Conservation (phyloP, 1,140 invertebrate genomes). For the Hypothenemus hampei region DNA sequence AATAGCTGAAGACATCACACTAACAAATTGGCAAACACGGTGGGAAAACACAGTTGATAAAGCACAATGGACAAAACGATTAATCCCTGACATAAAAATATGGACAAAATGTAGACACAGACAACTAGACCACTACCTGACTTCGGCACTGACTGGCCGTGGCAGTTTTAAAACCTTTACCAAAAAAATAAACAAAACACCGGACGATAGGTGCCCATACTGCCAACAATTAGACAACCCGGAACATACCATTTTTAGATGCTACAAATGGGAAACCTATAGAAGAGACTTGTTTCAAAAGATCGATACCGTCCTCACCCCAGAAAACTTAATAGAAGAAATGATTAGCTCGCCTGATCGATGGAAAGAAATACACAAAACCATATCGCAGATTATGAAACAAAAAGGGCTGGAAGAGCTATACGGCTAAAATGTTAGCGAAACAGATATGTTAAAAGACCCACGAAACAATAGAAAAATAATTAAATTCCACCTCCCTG, state of each 20-base stretch:
- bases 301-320: too few relatives aligned
- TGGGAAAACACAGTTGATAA: constrained; percentile 5
- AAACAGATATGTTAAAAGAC: too few relatives aligned
- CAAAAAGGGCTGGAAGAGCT: too few relatives aligned
- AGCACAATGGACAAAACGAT: constrained; percentile 2
- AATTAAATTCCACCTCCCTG: too few relatives aligned
- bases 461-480: too few relatives aligned
- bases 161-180: background rate
- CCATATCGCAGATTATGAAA: too few relatives aligned
- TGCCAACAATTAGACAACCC: background rate
- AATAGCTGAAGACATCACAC: background rate
- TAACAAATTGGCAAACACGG: constrained; percentile 8
- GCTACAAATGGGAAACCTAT: background rate
- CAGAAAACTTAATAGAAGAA: too few relatives aligned
- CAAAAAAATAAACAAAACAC: background rate
- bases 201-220: background rate
- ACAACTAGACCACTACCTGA: background rate
- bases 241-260: background rate
- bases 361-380: too few relatives aligned
- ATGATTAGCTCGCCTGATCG: too few relatives aligned
- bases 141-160: background rate
- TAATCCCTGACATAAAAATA: background rate
- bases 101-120: constrained; percentile 5
- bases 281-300: too few relatives aligned
- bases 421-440: too few relatives aligned